Base-by-base conservation (phyloP, 2,113 vertebrate species). In the Balaenoptera acutorostrata region DNA sequence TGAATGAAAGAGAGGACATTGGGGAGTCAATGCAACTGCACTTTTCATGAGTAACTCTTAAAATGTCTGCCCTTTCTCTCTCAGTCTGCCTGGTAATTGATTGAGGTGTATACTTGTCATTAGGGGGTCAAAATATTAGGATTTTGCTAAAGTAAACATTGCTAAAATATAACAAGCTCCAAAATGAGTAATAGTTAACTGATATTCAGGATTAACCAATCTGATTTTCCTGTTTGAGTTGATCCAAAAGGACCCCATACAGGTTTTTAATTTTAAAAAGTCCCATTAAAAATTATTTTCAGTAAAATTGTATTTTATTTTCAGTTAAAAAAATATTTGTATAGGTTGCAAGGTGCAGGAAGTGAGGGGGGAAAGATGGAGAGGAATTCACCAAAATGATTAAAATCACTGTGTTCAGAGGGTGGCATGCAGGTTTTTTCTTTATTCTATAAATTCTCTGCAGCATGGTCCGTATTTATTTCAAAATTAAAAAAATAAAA, bases 241-340 rank as follows among this genome's bases (percentile, higher is more conserved):
- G 57, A 75, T 29, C 27, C 55, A 55, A 77, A 80, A 82, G 46
- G 90, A 80, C 4, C 29, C 41, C 31, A 83, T 41, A 57, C 13
- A 55, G 29, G 61, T 29, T 90, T 87, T 36, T 80, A 15, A 39
- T 39, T 80, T 57, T 36, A 23, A 46, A 0, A 57, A 80, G n/a
- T 57, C 12, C n/a, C 52, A 36, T 13, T 72, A 72, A 72, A 72
- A 91, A 81, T 55, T 52, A 52, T 31, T 66, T 55, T 21, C 11
- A 52, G 44, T 49, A 68, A 75, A 61, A 75, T n/a, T 63, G 46
- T 92, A 55, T 81, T 74, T 92, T 92, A 66, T 81, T 74, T 92
- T 84, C 68, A 52, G 6, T 49, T 29, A 52, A 72, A 72, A 87
- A 69, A 57, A 57, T 55, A 80, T 80, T 80, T 80, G 52, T 1